Evolutionary conservation across 2,797 vertebrate species (phyloP), one percentile per base, ranked within the genome.

Genomic region (Acanthopagrus latus): DNA sequence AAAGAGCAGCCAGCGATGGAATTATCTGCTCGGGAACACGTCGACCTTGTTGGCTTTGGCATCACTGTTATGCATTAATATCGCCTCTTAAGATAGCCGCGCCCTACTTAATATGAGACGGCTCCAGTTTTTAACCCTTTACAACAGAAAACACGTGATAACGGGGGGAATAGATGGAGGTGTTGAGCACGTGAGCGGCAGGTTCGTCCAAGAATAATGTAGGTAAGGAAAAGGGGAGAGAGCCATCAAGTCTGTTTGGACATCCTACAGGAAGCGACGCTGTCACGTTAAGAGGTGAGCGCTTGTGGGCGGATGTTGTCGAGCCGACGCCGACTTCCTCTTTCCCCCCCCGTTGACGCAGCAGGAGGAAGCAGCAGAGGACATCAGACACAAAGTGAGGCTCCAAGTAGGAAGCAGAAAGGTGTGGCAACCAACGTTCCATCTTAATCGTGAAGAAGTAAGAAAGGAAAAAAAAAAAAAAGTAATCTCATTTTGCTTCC

Each of bases 291-390:
- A 44, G 18, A 23, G 20, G 23, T 21, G 56, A 62, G 71, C 13
- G 17, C 47, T 27, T 27, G 59, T 47, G 21, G 58, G 43, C 4
- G 48, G 74, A 78, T 76, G 50, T 63, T 55, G 68, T 68, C 33
- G 10, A 59, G 67, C 47, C 14, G 52, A 57, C n/a, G 62, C 16
- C 33, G 41, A 58, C 58, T 84, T 82, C 73, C 73, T 84, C 58
- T 69, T 33, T 74, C n/a, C n/a, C n/a, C n/a, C 46, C 25, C 4
- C 27, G 29, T 7, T 41, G 62, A 56, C 46, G 64, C 50, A 25
- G 48, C 0, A n/a, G 47, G 57, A 77, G 68, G 56, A 78, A 64
- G 50, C 43, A 52, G 65, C 71, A 60, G 21, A 57, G 41, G 60
- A 62, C 48, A 23, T 59, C 8, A 57, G 14, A 29, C 5, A 11